Evolutionary conservation across 1,140 invertebrate species (phyloP).

Genomic region (Diabrotica virgifera): DNA sequence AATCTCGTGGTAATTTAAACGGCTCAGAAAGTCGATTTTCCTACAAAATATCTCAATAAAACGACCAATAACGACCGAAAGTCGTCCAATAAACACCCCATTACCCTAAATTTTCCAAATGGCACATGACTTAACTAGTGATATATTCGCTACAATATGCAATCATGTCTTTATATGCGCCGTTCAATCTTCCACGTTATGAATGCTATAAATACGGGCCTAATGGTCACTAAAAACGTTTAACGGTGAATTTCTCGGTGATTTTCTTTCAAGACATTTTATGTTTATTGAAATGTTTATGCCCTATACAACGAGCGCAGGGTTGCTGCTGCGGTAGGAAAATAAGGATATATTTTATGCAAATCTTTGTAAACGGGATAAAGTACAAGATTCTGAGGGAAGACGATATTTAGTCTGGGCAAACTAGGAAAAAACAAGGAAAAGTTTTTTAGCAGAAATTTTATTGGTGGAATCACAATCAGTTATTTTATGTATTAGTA

Average conservation of each 20-base stretch:
- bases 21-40: neutral
- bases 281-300: slow-evolving; percentile 16
- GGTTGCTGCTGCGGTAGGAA: neutral
- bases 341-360: slow-evolving; percentile 11
- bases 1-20: neutral
- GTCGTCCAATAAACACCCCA: neutral
- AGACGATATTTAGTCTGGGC: too few relatives aligned
- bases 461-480: too few relatives aligned
- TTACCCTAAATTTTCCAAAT: neutral
- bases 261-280: slow-evolving; percentile 11
- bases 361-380: slow-evolving; percentile 16
- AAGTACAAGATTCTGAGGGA: neutral
- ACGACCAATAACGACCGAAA: neutral
- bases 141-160: slow-evolving; percentile 8
- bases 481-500: too few relatives aligned
- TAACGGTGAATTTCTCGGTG: slow-evolving; percentile 2
- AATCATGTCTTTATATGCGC: slow-evolving; percentile 11
- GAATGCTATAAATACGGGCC: slow-evolving; percentile 7
- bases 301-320: neutral
- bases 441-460: too few relatives aligned
- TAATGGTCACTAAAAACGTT: slow-evolving; percentile 10
- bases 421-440: too few relatives aligned
- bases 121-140: neutral
- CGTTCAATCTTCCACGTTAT: slow-evolving; percentile 4
- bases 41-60: neutral